These are phyloP conservation scores for Lysandra bellargus DNA, from an alignment of 2,888 invertebrate species.

Conservation along the genomic window DNA sequence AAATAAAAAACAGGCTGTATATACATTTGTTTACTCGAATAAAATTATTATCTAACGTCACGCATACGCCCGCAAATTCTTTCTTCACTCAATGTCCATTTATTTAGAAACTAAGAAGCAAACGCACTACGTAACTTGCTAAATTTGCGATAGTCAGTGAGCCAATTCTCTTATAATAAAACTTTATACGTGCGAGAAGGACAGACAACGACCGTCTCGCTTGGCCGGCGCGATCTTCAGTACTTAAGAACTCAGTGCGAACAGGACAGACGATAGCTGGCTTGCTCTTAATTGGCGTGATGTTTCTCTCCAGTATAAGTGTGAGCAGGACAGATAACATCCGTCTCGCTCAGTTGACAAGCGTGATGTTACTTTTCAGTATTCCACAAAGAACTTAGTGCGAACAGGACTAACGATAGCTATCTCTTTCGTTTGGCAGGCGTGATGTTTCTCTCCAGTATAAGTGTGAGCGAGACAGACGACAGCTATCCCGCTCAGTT, in stretches of 20 bases:
- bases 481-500: conserved; percentile 49
- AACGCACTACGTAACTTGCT: conserved; percentile 3
- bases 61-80: background rate
- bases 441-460: background rate
- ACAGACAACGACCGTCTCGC: background rate
- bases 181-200: background rate
- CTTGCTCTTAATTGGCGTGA: background rate
- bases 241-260: background rate
- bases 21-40: conserved; percentile 5
- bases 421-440: too few relatives aligned
- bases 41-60: conserved; percentile 11
- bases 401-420: too few relatives aligned
- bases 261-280: background rate
- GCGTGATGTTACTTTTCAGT: too few relatives aligned
- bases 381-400: too few relatives aligned
- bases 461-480: background rate
- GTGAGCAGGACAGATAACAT: background rate
- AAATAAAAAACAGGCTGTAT: conserved; percentile 20
- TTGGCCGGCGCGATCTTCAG: too few relatives aligned
- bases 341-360: background rate
- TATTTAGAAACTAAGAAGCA: background rate
- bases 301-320: background rate
- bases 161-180: background rate
- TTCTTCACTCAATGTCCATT: background rate
- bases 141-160: background rate